Conservation (phyloP, 2,888 invertebrate species). For the Marasmarcha lunaedactyla region DNA sequence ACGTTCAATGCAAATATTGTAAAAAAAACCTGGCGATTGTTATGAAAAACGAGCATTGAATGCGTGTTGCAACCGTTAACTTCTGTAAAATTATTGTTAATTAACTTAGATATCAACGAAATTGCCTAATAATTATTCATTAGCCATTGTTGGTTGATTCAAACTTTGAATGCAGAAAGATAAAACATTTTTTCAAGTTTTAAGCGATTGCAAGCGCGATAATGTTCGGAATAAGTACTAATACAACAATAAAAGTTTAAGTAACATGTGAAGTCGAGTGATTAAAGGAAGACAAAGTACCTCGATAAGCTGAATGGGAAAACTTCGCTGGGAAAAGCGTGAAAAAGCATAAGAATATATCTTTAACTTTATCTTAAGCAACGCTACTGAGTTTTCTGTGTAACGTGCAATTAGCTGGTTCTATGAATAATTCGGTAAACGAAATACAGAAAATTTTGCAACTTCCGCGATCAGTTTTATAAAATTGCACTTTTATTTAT, state of each 20-base stretch:
- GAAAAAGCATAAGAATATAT: not conserved
- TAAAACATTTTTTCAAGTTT: not conserved
- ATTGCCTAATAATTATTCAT: slow-evolving; percentile 3
- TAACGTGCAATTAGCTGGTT: too few species aligned
- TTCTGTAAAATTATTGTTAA: slow-evolving; percentile 31
- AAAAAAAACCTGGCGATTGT: slow-evolving; percentile 55
- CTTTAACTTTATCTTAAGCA: not conserved
- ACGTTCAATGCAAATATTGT: slow-evolving; percentile 49
- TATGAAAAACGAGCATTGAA: slow-evolving; percentile 41
- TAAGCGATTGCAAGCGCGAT: slow-evolving; percentile 2
- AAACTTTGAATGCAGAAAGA: not conserved
- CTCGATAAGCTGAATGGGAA: not conserved
- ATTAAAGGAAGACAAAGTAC: not conserved
- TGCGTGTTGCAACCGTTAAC: slow-evolving; percentile 26
- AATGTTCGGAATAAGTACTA: not conserved
- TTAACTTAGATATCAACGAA: slow-evolving; percentile 38
- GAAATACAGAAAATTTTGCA: too few species aligned
- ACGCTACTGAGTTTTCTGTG: too few species aligned
- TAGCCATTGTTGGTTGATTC: not conserved
- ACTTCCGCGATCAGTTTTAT: too few species aligned
- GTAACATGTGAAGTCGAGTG: slow-evolving; percentile 1
- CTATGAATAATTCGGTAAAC: too few species aligned
- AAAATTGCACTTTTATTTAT: too few species aligned
- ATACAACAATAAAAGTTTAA: not conserved
- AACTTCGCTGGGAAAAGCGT: not conserved